Base-by-base conservation (phyloP, 2,888 invertebrate species). In the Lottia gigantea region DNA sequence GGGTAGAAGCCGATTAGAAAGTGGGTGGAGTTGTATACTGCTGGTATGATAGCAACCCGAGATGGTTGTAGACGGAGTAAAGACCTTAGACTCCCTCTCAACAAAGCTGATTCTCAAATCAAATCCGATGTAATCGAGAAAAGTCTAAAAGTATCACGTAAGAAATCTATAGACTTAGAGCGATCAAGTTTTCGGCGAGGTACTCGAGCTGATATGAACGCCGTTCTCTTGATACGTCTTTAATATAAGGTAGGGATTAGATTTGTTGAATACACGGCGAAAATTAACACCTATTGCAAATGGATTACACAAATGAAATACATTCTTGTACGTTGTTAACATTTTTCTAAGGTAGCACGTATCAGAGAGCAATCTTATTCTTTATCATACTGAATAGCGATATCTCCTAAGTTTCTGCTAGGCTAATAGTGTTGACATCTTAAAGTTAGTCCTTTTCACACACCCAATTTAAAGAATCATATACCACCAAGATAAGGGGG, bases 231-330 rank as follows among this genome's bases (percentile, higher is more conserved):
- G 26, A 25, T 26, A 63, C 25, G 63, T 46, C n/a, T 45, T 45
- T 16, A n/a, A 25, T 45, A 31, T 40, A 40, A 65, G 15, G 23
- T 23, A 23, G 15, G 23, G 65, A 65, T 19, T 16, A 23, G 46
- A 23, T 46, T n/a, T 23, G 46, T 49, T 64, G 31, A 63, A 49
- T 68, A 63, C 63, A 63, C 47, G 68, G 63, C 62, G 63, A 64
- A 63, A 64, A 68, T 74, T 67, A 78, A 76, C 76, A 68, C 73
- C 74, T 77, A 70, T 68, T 65, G 68, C 70, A 78, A 77, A 80
- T 74, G 76, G 80, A 80, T 80, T 80, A 80, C 69, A 67, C 66
- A 72, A 62, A 66, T 67, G 72, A 77, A 80, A 75, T 76, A 74
- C 76, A 68, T 67, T 62, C 72, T 72, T 74, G 69, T 70, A 69